phyloP scores from a whole-genome alignment of 2,888 invertebrate species.

The Eremobia ochroleuca region DNA sequence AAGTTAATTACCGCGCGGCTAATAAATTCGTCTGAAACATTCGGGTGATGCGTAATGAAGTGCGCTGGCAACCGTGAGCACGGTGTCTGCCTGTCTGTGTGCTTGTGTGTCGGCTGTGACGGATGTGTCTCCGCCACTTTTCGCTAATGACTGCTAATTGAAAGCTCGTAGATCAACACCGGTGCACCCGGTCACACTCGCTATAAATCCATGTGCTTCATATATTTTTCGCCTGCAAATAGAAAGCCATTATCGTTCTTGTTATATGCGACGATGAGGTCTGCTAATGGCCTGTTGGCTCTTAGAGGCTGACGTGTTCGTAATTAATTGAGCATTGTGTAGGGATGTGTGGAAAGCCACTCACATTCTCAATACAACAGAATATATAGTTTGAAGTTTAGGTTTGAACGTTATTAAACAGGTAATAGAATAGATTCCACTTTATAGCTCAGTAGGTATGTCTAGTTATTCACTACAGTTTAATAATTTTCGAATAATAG shows the following conservation, averaged over 20 bases:
- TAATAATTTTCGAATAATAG: too few relatives aligned
- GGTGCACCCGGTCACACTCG: conserved; percentile 26
- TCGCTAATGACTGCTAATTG: conserved; percentile 61
- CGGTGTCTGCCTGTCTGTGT: neutral
- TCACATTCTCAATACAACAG: conserved; percentile 10
- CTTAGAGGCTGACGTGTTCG: conserved; percentile 25
- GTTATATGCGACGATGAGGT: conserved; percentile 22
- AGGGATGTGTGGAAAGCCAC: conserved; percentile 10
- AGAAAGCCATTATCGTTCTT: conserved; percentile 54
- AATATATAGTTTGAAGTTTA: conserved; percentile 11
- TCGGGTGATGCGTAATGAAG: conserved; percentile 41
- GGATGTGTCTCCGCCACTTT: conserved; percentile 31
- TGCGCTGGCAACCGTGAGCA: conserved; percentile 1
- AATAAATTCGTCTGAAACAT: conserved; percentile 52
- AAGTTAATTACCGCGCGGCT: conserved; percentile 38
- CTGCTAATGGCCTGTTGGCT: conserved; percentile 49
- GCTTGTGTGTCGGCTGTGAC: conserved; percentile 17
- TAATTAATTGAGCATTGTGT: conserved; percentile 22
- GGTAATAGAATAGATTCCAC: neutral
- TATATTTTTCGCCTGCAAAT: conserved; percentile 50
- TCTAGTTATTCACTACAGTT: too few relatives aligned
- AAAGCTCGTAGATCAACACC: conserved; percentile 55
- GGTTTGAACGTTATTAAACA: neutral
- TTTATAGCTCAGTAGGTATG: neutral
- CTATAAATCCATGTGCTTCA: conserved; percentile 41